Conservation (phyloP, 2,113 vertebrate species). For the Solenodon paradoxus region DNA sequence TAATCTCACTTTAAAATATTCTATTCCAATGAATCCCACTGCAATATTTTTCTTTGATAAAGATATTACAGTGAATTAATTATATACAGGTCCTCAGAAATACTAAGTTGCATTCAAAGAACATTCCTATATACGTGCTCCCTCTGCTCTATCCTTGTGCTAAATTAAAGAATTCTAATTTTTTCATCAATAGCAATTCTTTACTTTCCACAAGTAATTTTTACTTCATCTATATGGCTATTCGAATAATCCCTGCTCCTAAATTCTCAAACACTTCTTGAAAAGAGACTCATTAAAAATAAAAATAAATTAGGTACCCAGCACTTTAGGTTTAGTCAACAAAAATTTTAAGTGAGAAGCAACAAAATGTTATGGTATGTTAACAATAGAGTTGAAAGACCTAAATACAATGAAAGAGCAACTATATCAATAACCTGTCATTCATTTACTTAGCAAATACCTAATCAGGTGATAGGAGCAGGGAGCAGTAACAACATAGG, state of each 20-base stretch:
- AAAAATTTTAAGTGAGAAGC: background rate
- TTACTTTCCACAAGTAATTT: background rate
- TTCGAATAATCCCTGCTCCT: background rate
- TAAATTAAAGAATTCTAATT: background rate
- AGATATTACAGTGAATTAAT: background rate
- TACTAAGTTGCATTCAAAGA: background rate
- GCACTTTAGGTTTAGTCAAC: background rate
- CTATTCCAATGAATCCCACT: background rate
- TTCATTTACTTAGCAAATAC: background rate
- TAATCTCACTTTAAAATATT: slow-evolving; percentile 24
- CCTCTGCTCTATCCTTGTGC: background rate
- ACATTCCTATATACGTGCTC: background rate
- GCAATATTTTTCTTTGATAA: background rate
- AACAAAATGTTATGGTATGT: background rate
- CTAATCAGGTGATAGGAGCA: background rate
- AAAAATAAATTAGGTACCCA: background rate
- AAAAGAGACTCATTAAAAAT: background rate
- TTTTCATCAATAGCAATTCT: background rate
- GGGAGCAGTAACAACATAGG: background rate
- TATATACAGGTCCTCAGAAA: background rate
- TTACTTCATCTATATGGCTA: background rate
- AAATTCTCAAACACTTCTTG: background rate
- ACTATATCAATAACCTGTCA: background rate
- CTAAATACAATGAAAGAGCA: background rate
- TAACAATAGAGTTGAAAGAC: slow-evolving; percentile 13